Conservation (phyloP, 1,140 invertebrate genomes). For the Lysiphlebus fabarum region DNA sequence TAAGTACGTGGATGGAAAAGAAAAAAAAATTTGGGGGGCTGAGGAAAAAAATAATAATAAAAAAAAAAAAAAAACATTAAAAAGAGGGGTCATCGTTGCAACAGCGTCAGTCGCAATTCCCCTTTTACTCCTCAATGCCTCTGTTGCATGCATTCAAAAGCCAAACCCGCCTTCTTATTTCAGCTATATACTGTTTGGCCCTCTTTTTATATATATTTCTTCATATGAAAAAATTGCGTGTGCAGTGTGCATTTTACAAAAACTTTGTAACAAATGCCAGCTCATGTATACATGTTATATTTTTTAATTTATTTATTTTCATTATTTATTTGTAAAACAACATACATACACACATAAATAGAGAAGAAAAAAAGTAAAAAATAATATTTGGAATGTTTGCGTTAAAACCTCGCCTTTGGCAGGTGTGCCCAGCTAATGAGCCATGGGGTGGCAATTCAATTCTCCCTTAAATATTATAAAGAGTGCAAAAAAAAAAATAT, state of each 20-base stretch:
- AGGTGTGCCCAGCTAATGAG: slow-evolving; percentile 30
- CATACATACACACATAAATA: background rate
- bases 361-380: background rate
- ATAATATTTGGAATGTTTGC: slow-evolving; percentile 3
- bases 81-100: slow-evolving; percentile 21
- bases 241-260: slow-evolving; percentile 44
- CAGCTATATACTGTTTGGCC: slow-evolving; percentile 25
- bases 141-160: background rate
- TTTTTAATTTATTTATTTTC: slow-evolving; percentile 4
- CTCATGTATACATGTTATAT: background rate
- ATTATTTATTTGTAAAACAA: slow-evolving; percentile 2
- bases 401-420: slow-evolving; percentile 27
- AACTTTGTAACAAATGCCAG: background rate
- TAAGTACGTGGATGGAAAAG: slow-evolving; percentile 17
- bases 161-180: slow-evolving; percentile 13
- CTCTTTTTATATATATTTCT: slow-evolving; percentile 22
- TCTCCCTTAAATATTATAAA: slow-evolving; percentile 6
- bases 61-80: slow-evolving; percentile 3
- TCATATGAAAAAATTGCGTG: slow-evolving; percentile 38
- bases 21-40: slow-evolving; percentile 11
- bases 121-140: slow-evolving; percentile 8
- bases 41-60: background rate
- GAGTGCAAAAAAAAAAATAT: background rate
- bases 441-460: slow-evolving; percentile 5
- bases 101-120: slow-evolving; percentile 18